These are phyloP conservation scores for Lepidurus arcticus DNA, from an alignment of 1,140 invertebrate species.

Conservation along the genomic window DNA sequence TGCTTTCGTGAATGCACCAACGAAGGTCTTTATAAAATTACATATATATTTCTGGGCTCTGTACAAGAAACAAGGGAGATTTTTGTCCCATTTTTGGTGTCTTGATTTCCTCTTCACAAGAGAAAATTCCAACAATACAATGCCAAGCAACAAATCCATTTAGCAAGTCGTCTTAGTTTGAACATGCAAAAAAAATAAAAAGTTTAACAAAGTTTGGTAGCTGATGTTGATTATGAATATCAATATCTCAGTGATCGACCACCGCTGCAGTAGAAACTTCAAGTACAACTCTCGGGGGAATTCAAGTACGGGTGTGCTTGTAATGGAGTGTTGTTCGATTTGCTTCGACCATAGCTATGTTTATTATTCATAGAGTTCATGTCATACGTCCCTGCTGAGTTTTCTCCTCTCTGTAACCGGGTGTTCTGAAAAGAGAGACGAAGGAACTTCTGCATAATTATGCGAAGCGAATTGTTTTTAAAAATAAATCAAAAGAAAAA, in stretches of 20 bases:
- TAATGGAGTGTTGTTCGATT: neutral
- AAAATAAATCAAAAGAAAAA: too few relatives aligned
- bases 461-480: too few relatives aligned
- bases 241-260: neutral
- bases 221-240: neutral
- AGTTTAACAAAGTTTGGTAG: neutral
- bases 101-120: neutral
- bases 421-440: neutral
- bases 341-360: neutral
- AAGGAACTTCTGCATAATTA: neutral
- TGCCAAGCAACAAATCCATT: conserved; percentile 8
- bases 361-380: neutral
- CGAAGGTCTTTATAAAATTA: conserved; percentile 2
- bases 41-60: conserved; percentile 19
- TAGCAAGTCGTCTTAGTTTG: conserved; percentile 7
- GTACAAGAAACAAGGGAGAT: neutral
- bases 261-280: neutral
- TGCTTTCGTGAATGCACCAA: neutral
- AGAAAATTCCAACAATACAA: neutral
- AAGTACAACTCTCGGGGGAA: neutral
- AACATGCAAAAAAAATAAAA: neutral
- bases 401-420: neutral
- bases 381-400: neutral
- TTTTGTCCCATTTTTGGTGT: neutral
- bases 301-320: neutral